phyloP scores from a whole-genome alignment of 2,113 vertebrate genomes.

The Antigone vipio region DNA sequence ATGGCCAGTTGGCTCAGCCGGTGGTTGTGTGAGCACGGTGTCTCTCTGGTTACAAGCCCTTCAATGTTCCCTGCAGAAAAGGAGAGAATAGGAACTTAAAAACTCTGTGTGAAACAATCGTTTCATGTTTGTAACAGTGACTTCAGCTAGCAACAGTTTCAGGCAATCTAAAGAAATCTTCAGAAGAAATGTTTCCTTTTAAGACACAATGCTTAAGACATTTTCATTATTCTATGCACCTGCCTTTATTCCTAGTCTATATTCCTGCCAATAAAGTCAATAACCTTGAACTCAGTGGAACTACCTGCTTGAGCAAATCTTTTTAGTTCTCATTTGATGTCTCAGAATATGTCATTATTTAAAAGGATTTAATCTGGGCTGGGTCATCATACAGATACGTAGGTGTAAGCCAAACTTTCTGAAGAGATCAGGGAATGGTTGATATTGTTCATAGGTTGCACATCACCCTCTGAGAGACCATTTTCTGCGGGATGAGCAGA shows the following conservation, averaged over 20 bases:
- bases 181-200: not conserved
- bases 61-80: not conserved
- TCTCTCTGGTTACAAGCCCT: not conserved
- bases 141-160: not conserved
- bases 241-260: not conserved
- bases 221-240: not conserved
- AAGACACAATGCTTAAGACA: not conserved
- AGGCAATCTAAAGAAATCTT: not conserved
- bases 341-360: accelerated
- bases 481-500: not conserved
- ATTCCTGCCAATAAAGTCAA: not conserved
- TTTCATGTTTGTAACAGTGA: not conserved
- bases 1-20: not conserved
- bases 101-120: not conserved
- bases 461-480: not conserved
- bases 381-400: not conserved
- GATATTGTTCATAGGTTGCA: not conserved
- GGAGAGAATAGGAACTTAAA: not conserved
- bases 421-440: not conserved
- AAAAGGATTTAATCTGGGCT: not conserved
- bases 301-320: not conserved
- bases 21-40: not conserved
- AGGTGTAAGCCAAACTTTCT: not conserved
- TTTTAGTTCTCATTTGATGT: not conserved
- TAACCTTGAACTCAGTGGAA: not conserved